A percentile compares a stretch with the other conserved stretches of the same genome.
Conservation (phyloP, 2,113 vertebrate species). For the Silurus meridionalis region DNA sequence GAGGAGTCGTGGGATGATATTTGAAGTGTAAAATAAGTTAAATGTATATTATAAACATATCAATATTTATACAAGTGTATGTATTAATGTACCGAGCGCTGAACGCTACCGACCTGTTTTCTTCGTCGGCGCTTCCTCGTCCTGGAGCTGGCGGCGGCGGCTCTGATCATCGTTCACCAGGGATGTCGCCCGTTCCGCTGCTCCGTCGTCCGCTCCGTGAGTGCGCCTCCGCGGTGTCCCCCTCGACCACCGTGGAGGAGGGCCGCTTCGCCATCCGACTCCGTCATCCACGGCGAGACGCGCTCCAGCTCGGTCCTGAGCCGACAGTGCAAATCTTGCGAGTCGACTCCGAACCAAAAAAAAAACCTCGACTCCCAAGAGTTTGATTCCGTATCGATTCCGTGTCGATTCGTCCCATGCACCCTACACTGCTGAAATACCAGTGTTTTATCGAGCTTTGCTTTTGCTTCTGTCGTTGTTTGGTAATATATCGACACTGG, state of each 20-base stretch:
- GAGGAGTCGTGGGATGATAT: background rate
- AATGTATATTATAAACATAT: background rate
- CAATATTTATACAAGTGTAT: no score
- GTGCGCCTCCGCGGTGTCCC: constrained; percentile 45
- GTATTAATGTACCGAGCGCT: background rate
- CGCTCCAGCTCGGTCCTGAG: constrained; percentile 41
- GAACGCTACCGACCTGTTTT: constrained; percentile 58
- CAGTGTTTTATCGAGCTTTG: no score
- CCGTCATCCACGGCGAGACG: constrained; percentile 46
- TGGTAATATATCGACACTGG: no score
- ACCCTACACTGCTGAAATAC: no score
- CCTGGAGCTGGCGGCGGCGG: constrained; percentile 51
- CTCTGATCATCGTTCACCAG: constrained; percentile 58
- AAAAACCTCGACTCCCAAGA: no score
- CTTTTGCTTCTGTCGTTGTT: no score
- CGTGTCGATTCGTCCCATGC: no score
- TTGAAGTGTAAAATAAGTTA: constrained; percentile 27
- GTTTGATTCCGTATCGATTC: no score
- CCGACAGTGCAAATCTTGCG: constrained; percentile 3
- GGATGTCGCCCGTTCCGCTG: constrained; percentile 46
- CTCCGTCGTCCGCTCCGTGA: constrained; percentile 50
- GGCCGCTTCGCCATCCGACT: constrained; percentile 62
- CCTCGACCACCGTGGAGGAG: constrained; percentile 47
- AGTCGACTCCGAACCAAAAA: background rate
- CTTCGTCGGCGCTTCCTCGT: constrained; percentile 64